phyloP scores from a whole-genome alignment of 1,140 invertebrate genomes.

The Brachionus koreanus region DNA sequence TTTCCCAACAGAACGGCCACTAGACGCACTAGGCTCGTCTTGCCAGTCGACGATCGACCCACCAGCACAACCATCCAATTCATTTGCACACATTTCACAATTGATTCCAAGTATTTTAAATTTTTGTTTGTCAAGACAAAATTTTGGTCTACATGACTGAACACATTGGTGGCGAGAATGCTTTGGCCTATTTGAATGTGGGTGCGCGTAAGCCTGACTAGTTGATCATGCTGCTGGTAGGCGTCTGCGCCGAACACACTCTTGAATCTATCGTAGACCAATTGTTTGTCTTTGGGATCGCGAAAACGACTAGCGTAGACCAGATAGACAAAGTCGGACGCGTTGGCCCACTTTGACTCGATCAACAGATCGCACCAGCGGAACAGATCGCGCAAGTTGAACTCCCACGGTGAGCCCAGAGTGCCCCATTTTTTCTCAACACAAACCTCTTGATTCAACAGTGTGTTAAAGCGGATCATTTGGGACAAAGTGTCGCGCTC shows the following conservation, averaged over 20 bases:
- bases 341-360: constrained; percentile 43
- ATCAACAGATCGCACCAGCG: constrained; percentile 77
- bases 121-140: constrained; percentile 12
- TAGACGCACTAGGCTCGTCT: constrained; percentile 73
- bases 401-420: constrained; percentile 83
- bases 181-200: constrained; percentile 58
- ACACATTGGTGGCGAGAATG: background rate
- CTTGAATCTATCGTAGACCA: constrained; percentile 45
- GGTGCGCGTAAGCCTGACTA: background rate
- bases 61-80: constrained; percentile 87
- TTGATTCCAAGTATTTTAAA: constrained; percentile 66
- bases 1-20: constrained; percentile 63
- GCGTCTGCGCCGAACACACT: background rate
- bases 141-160: background rate
- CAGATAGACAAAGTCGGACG: constrained; percentile 58
- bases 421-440: constrained; percentile 63
- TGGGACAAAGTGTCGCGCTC: constrained; percentile 61
- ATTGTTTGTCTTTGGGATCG: constrained; percentile 67
- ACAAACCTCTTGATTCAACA: constrained; percentile 49
- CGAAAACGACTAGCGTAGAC: constrained; percentile 79
- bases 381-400: constrained; percentile 89
- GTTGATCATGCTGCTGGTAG: background rate
- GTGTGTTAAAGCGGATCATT: constrained; percentile 77
- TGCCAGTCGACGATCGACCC: constrained; percentile 74
- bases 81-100: constrained; percentile 78